Percentiles rank a stretch among this genome's conserved stretches.
phyloP scores from a whole-genome alignment of 1,140 invertebrate genomes.

The Phortica variegata region DNA sequence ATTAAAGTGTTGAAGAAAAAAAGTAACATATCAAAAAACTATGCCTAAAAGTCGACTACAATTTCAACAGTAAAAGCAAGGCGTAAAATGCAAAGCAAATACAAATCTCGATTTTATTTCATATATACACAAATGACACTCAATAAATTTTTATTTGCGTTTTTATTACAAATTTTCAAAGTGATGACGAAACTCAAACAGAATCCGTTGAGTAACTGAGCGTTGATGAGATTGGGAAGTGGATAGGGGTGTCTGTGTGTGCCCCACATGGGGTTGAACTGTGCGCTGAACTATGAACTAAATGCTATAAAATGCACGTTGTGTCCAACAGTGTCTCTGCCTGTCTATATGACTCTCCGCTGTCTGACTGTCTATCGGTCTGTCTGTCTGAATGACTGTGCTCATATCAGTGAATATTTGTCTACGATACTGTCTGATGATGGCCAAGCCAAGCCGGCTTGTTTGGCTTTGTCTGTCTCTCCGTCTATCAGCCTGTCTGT shows the following conservation, averaged over 20 bases:
- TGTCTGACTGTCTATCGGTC: not conserved
- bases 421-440: not conserved
- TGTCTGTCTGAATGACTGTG: slow-evolving; percentile 32
- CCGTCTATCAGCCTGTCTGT: no score
- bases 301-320: no score
- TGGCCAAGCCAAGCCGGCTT: no score
- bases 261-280: no score
- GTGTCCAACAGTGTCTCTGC: slow-evolving; percentile 5
- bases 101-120: not conserved
- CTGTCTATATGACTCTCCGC: slow-evolving; percentile 4
- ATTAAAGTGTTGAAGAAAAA: slow-evolving; percentile 4
- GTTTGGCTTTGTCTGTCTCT: no score
- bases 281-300: no score
- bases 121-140: slow-evolving; percentile 33
- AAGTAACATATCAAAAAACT: not conserved
- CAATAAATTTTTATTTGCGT: slow-evolving; percentile 52
- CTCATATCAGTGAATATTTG: slow-evolving; percentile 12
- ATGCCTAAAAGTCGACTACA: slow-evolving; percentile 4
- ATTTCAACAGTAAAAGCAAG: no score
- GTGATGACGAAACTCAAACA: no score
- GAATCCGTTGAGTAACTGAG: no score
- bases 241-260: no score
- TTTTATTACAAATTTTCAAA: slow-evolving; percentile 47
- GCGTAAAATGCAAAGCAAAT: slow-evolving; percentile 13
- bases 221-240: no score